Evolutionary conservation across 2,888 invertebrate genomes (phyloP).

Genomic region (Anthrax anthrax): DNA sequence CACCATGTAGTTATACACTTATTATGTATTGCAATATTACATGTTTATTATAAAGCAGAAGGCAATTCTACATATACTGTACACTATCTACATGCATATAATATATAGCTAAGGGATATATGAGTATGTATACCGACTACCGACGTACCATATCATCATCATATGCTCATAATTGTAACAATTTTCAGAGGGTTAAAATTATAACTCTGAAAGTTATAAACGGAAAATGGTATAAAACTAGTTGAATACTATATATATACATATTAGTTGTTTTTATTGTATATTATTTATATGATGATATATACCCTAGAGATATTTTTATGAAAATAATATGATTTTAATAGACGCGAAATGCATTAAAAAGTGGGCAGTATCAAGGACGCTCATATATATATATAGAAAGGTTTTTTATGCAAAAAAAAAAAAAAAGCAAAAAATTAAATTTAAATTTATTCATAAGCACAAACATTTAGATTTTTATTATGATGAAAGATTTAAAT

Average conservation of each 20-base stretch:
- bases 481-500: too few relatives aligned
- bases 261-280: too few relatives aligned
- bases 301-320: slow-evolving; percentile 22
- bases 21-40: too few relatives aligned
- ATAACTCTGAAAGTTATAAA: neutral
- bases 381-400: slow-evolving; percentile 2
- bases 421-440: too few relatives aligned
- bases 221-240: neutral
- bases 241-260: neutral
- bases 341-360: slow-evolving; percentile 18
- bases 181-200: neutral
- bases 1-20: too few relatives aligned
- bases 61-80: too few relatives aligned
- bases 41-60: too few relatives aligned
- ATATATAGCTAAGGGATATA: neutral
- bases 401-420: too few relatives aligned
- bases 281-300: neutral
- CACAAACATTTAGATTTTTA: neutral
- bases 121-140: too few relatives aligned
- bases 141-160: too few relatives aligned
- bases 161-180: neutral
- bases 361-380: slow-evolving; percentile 9
- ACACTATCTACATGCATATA: too few relatives aligned
- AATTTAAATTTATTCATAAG: slow-evolving; percentile 10
- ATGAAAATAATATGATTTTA: slow-evolving; percentile 28